Evolutionary conservation across 2,113 vertebrate genomes (phyloP).

Genomic region (Siniperca knerii): DNA sequence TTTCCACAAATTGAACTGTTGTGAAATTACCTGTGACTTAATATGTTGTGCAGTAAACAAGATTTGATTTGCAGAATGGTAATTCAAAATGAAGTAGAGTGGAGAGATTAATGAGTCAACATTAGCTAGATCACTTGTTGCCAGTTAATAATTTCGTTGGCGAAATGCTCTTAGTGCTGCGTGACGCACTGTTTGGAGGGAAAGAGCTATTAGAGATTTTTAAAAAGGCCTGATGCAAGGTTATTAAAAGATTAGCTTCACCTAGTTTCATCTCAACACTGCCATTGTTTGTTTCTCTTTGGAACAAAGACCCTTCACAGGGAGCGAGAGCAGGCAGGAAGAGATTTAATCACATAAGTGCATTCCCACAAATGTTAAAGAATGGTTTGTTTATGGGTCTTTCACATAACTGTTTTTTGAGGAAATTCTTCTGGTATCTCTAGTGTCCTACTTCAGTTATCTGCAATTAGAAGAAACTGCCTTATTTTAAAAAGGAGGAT

Average conservation of each 20-base stretch:
- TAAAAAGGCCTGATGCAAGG: conserved; percentile 77
- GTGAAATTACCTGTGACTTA: conserved; percentile 49
- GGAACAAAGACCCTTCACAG: conserved; percentile 75
- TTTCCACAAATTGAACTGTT: conserved; percentile 34
- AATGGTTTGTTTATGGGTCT: conserved; percentile 35
- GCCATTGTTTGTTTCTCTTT: conserved; percentile 78
- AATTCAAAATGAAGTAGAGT: conserved; percentile 38
- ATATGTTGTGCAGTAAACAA: conserved; percentile 40
- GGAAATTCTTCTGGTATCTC: background rate
- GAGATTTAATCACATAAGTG: conserved; percentile 61
- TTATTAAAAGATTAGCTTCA: conserved; percentile 87
- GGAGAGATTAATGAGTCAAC: conserved; percentile 39
- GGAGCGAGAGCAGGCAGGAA: conserved; percentile 7
- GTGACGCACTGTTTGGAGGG: conserved; percentile 41
- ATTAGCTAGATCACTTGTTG: conserved; percentile 39
- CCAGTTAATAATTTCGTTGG: conserved; percentile 54
- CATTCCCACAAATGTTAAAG: conserved; percentile 37
- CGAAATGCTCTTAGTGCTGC: conserved; percentile 54
- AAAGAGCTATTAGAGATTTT: conserved; percentile 58
- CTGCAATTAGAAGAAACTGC: background rate
- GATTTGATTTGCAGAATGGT: conserved; percentile 30
- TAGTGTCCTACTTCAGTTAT: background rate
- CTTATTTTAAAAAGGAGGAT: background rate
- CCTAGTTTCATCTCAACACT: conserved; percentile 76
- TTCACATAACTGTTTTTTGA: conserved; percentile 2